Evolutionary conservation across 2,888 invertebrate genomes (phyloP), one percentile per base, ranked within the genome.

Genomic region (Eupelmus urozonus): DNA sequence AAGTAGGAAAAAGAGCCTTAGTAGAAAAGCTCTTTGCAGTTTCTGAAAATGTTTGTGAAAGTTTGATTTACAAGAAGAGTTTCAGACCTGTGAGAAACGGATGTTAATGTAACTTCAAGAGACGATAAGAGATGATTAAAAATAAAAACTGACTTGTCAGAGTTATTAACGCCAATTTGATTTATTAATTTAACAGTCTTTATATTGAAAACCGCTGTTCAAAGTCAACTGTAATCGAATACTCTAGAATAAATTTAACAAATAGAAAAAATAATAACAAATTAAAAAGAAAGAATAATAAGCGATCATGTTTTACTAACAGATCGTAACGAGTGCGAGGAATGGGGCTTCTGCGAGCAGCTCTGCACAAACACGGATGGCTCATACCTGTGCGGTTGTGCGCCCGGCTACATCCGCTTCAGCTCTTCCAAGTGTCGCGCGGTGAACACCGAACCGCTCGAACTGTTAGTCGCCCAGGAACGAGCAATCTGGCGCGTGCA

Each of bases 281-380:
- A n/a, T n/a, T n/a, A n/a, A n/a, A n/a, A n/a, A n/a, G n/a, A n/a
- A n/a, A n/a, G n/a, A n/a, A n/a, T n/a, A n/a, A n/a, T n/a, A n/a
- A n/a, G n/a, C n/a, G n/a, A 9, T 2, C 13, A 13, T 45, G 13
- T 45, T 45, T 45, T 7, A 13, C 16, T 11, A 0, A 11, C 87
- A 93, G 99, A 99, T 91, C 93, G 96, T 83, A 94, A 99, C 91
- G 98, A 99, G 90, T 97, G 97, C 90, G 90, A 92, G 60, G 96
- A 96, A 90, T 97, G 97, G 97, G 97, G 97, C 53, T 96, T 93
- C 90, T 99, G 99, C 90, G 98, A 98, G 88, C 99, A 99, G 90
- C 92, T 95, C 40, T 99, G 99, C 89, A 93, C 94, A 78, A 98
- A 99, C 89, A 94, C 94, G 0, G 95, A 94, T 0, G 97, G 95